Evolutionary conservation across 2,113 vertebrate genomes (phyloP).

Genomic region (Dinomys branickii): DNA sequence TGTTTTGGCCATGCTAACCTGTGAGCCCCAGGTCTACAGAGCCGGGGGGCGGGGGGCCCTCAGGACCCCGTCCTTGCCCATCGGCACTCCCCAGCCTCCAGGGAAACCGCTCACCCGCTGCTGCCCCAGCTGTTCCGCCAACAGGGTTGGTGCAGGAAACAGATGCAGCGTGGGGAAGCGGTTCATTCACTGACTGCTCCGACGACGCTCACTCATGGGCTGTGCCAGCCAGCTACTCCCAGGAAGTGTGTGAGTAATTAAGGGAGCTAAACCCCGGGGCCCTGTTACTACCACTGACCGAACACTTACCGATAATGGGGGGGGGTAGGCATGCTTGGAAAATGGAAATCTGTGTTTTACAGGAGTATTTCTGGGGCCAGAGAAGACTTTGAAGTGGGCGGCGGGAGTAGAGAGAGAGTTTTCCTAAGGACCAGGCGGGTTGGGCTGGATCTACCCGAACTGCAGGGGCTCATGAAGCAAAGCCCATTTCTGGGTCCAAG

Average conservation of each 20-base stretch:
- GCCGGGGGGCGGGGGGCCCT: not conserved
- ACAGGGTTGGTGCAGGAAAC: not conserved
- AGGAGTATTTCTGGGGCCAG: not conserved
- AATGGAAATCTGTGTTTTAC: not conserved
- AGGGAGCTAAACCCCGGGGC: not conserved
- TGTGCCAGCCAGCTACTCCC: not conserved
- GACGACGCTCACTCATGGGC: not conserved
- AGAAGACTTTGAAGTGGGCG: not conserved
- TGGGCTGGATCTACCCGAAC: not conserved
- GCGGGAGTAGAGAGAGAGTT: not conserved
- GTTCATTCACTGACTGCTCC: not conserved
- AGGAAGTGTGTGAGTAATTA: not conserved
- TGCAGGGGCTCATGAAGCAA: not conserved
- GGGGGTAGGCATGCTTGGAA: not conserved
- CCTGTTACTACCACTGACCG: not conserved
- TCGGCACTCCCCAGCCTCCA: rapidly evolving
- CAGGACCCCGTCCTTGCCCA: not conserved
- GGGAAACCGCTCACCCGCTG: not conserved
- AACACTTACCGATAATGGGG: not conserved
- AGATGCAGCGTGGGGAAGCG: not conserved
- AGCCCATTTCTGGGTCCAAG: not conserved
- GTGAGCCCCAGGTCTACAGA: not conserved
- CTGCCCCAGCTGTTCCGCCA: not conserved
- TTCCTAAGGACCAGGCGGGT: not conserved
- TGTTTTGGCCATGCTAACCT: rapidly evolving